Evolutionary conservation across 2,888 invertebrate genomes (phyloP).

Genomic region (Neelides folsomi): DNA sequence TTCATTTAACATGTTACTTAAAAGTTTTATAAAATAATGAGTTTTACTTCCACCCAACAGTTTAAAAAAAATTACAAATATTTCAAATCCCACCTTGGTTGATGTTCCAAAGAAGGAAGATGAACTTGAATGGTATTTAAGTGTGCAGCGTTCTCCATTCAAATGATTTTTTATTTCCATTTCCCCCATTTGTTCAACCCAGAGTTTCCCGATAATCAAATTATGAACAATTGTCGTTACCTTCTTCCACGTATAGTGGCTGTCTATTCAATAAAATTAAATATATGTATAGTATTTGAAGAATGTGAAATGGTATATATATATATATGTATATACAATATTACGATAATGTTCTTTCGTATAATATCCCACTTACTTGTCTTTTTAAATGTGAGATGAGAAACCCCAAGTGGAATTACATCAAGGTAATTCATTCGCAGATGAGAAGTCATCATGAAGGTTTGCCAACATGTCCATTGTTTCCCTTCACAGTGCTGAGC

Average conservation of each 20-base stretch:
- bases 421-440: conserved; percentile 96
- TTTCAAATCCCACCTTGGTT: no score
- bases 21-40: neutral
- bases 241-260: conserved; percentile 95
- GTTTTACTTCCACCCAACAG: no score
- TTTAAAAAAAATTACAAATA: no score
- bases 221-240: conserved; percentile 97
- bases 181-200: conserved; percentile 99
- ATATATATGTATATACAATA: no score
- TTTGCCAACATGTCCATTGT: conserved; percentile 92
- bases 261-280: no score
- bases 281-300: no score
- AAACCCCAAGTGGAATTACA: conserved; percentile 50
- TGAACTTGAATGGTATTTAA: conserved; percentile 71
- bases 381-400: conserved; percentile 46
- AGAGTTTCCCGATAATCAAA: conserved; percentile 95
- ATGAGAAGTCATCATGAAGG: conserved; percentile 98
- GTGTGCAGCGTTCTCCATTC: conserved; percentile 79
- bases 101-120: neutral
- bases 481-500: conserved; percentile 85
- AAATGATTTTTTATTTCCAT: conserved; percentile 90
- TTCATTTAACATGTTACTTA: neutral
- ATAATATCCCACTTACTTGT: no score
- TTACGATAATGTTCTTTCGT: no score
- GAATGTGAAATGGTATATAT: no score